These are phyloP conservation scores for Sceloporus tristichus DNA, from an alignment of 2,113 vertebrate species.

Conservation along the genomic window DNA sequence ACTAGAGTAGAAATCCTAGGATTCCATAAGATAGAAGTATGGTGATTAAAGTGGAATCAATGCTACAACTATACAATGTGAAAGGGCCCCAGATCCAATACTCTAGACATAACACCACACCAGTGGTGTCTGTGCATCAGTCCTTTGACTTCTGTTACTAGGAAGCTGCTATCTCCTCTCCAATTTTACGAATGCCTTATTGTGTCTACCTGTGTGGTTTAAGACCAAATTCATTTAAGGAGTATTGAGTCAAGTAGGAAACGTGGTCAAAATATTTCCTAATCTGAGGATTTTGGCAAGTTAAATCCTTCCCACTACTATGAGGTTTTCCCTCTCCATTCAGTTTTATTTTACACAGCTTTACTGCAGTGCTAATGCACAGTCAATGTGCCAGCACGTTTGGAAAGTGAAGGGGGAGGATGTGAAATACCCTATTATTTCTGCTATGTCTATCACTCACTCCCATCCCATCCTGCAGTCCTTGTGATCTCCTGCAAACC, in stretches of 20 bases:
- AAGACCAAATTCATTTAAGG: not conserved
- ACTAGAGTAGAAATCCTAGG: too few species aligned
- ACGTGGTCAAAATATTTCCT: slow-evolving; percentile 1
- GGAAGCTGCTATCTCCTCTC: not conserved
- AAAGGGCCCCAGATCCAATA: not conserved
- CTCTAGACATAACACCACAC: not conserved
- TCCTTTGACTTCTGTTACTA: not conserved
- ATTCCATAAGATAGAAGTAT: too few species aligned
- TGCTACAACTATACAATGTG: too few species aligned
- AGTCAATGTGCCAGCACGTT: not conserved
- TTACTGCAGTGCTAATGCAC: not conserved
- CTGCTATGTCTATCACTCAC: too few species aligned
- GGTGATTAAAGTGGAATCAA: too few species aligned
- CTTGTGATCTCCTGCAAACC: too few species aligned
- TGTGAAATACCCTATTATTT: not conserved
- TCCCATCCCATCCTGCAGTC: too few species aligned
- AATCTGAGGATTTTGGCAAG: not conserved
- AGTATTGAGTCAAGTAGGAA: too few species aligned
- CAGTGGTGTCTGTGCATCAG: not conserved
- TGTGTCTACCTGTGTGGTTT: not conserved
- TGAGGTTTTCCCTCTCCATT: not conserved
- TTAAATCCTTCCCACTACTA: not conserved
- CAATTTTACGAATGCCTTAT: not conserved
- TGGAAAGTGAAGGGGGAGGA: not conserved
- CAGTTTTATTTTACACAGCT: not conserved